Evolutionary conservation across 2,797 vertebrate genomes (phyloP), one percentile per base, ranked within the genome.

Genomic region (Leuciscus waleckii): DNA sequence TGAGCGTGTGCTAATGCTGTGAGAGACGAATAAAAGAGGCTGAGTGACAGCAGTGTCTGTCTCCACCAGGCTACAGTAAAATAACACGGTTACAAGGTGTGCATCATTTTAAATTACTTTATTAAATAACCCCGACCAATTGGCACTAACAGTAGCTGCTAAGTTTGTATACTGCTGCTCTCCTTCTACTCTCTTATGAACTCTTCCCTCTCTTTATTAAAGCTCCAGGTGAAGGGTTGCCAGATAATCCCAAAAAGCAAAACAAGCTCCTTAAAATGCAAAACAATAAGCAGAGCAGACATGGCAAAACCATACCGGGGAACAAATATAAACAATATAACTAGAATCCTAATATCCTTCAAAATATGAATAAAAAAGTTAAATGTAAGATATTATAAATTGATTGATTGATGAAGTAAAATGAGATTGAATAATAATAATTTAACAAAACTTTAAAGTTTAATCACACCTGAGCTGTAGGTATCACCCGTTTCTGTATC

Each of bases 1-100:
- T 0, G 11, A 61, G n/a, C 0, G 13, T 7, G 1, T 14, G n/a
- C 26, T 29, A 1, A 63, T 1, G 13, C 2, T 29, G 26, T 29
- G 21, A 63, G 14, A 29, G 26, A 29, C 1, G 14, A 63, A 29
- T 63, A 29, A 29, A 26, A 63, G 14, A 16, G 26, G 26, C 5
- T 29, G 54, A n/a, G 19, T 3, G 51, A 5, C 17, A 19, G 21
- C 54, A 9, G 54, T 16, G 13, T 63, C 26, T 63, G 2, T 29
- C 13, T 29, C 13, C 26, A 63, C 61, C 13, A 4, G 26, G 26
- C 26, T 63, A 63, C 13, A 63, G 26, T 7, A 29, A 63, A 63
- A 63, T 63, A 29, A 29, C 14, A 63, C 0, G 0, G 11, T 63
- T 63, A 14, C 21, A 23, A 56, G 58, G n/a, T 63, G n/a, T 29